phyloP scores from a whole-genome alignment of 2,888 invertebrate species.

The Cerastis rubricosa region DNA sequence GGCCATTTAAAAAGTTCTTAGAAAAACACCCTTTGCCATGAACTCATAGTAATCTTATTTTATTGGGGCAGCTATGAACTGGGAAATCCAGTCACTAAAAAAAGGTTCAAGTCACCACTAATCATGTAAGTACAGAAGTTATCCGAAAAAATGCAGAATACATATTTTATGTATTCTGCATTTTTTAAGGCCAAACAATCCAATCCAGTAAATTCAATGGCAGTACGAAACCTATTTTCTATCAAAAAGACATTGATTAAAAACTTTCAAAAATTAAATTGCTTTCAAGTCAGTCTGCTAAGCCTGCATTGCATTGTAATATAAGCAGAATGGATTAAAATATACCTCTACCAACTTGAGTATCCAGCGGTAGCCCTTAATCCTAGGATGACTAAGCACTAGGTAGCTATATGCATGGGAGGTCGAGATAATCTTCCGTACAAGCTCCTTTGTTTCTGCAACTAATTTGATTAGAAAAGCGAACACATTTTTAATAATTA shows the following conservation, averaged over 20 bases:
- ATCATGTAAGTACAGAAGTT: not conserved
- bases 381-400: slow-evolving; percentile 35
- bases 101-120: not conserved
- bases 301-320: slow-evolving; percentile 23
- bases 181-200: not conserved
- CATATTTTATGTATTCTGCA: not conserved
- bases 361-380: slow-evolving; percentile 18
- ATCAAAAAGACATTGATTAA: not conserved
- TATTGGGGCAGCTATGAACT: not conserved
- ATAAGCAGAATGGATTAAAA: slow-evolving; percentile 26
- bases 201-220: not conserved
- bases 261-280: slow-evolving; percentile 2
- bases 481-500: not conserved
- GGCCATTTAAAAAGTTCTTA: not conserved
- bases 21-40: not conserved
- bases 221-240: not conserved
- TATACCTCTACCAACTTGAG: slow-evolving; percentile 9
- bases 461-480: slow-evolving; percentile 12
- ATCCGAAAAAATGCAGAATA: not conserved
- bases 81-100: not conserved
- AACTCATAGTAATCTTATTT: not conserved
- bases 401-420: slow-evolving; percentile 22
- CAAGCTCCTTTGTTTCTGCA: slow-evolving; percentile 24
- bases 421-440: slow-evolving; percentile 37
- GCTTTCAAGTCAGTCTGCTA: not conserved